A percentile compares a stretch with the other conserved stretches of the same genome.
Conservation (phyloP, 2,113 vertebrate species). For the Anser cygnoides region DNA sequence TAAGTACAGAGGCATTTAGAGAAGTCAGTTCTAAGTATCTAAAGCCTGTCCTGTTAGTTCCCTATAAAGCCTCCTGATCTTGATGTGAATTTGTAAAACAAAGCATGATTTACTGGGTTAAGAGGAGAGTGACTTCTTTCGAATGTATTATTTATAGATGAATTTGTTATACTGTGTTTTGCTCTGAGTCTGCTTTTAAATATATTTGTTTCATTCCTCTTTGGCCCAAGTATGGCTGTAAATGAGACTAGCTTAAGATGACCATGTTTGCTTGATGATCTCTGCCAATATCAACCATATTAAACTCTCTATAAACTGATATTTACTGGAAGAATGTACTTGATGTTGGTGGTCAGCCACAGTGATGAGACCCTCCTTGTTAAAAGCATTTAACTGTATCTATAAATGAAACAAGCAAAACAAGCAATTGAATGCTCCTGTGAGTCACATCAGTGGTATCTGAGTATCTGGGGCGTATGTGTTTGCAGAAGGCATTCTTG, state of each 20-base stretch:
- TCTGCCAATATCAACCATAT: background rate
- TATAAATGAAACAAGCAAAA: background rate
- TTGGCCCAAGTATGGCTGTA: background rate
- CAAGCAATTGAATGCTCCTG: background rate
- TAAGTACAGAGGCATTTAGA: background rate
- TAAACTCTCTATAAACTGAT: background rate
- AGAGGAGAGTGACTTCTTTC: background rate
- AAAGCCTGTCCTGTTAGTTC: background rate
- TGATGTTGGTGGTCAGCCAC: background rate
- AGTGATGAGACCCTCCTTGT: background rate
- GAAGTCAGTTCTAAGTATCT: background rate
- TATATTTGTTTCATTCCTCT: background rate
- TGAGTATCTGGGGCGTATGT: background rate
- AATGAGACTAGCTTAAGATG: background rate
- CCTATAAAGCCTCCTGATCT: background rate
- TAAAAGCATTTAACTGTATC: background rate
- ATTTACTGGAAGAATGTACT: background rate
- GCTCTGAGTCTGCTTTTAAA: background rate
- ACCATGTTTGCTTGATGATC: background rate
- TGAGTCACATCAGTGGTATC: conserved; percentile 33
- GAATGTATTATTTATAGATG: background rate
- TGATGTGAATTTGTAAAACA: background rate
- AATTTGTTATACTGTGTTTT: background rate
- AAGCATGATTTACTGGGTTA: background rate
- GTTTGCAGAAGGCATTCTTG: conserved; percentile 35